Evolutionary conservation across 2,113 vertebrate genomes (phyloP).

Genomic region (Oreocharis arfaki): DNA sequence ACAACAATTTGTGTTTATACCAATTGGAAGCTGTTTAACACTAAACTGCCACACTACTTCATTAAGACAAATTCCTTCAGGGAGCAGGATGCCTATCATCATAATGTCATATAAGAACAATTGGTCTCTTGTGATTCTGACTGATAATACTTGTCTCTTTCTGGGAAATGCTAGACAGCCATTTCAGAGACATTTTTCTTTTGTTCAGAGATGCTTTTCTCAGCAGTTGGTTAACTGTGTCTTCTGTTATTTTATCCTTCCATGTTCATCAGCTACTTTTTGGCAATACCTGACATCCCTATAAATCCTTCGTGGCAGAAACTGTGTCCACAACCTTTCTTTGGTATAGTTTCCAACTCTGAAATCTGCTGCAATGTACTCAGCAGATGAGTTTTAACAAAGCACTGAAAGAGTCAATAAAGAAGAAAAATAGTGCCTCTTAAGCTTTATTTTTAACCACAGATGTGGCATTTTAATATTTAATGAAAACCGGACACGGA

Average conservation of each 20-base stretch:
- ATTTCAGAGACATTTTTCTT: not conserved
- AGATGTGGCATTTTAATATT: conserved; percentile 31
- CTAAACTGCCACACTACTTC: not conserved
- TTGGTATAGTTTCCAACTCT: not conserved
- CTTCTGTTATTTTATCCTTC: not conserved
- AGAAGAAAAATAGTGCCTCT: not conserved
- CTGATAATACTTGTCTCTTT: not conserved
- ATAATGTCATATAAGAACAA: not conserved
- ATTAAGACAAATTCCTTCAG: not conserved
- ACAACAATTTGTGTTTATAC: not conserved
- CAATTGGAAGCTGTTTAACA: not conserved
- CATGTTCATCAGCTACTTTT: not conserved
- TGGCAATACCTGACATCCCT: not conserved
- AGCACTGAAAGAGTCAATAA: conserved; percentile 29
- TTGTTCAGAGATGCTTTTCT: not conserved
- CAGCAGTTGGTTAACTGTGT: not conserved
- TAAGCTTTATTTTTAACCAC: conserved; percentile 12
- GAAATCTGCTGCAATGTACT: not conserved
- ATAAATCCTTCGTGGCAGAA: not conserved
- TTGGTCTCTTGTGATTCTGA: not conserved
- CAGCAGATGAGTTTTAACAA: not conserved
- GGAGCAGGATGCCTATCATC: not conserved
- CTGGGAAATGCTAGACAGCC: not conserved
- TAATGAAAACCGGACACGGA: conserved; percentile 17
- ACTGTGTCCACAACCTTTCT: not conserved